Evolutionary conservation across 2,113 vertebrate species (phyloP), one percentile per base, ranked within the genome.

Genomic region (Sterna hirundo): DNA sequence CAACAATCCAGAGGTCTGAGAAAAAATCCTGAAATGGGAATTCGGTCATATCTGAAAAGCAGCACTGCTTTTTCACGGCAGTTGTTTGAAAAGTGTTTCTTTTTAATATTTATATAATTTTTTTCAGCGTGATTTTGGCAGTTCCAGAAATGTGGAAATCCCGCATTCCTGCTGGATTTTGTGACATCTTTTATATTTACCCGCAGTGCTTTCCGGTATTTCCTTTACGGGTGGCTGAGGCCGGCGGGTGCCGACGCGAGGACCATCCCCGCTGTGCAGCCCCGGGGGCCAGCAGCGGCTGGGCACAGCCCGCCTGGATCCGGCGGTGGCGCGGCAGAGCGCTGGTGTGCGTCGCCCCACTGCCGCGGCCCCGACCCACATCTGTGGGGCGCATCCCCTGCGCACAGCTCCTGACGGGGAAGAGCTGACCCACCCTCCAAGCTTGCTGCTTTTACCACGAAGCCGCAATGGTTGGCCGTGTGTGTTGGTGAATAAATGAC

Each of bases 21-120:
- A 61, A 91, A 68, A 93, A 94, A 94, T 89, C 64, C 93, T 96
- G 87, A 80, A 83, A 88, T 51, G 75, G 85, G 87, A 97, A 96
- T 88, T 93, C 81, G 83, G 88, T 82, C 85, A 88, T 1, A 4
- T 62, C 34, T 52, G 40, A 83, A 94, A 90, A 68, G 75, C 61
- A 90, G 66, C 29, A 2, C 42, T 60, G 52, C 54, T 76, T 95
- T 94, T 1, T 55, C 74, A 68, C 0, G 2, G 36, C 17, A 34
- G 46, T 61, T 77, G 3, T 83, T 85, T 83, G 75, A 83, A 91
- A 92, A 79, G 11, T 46, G 8, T 47, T 87, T 79, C 74, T 49
- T 93, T 91, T 52, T 18, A 30, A 26, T 46, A 7, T 42, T 9
- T 44, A 34, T 58, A 58, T 52, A 40, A 40, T 62, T 5, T 4